Percentiles rank a stretch among this genome's conserved stretches.
These are phyloP conservation scores for Myrmecobius fasciatus DNA, from an alignment of 2,113 vertebrate species.

Conservation along the genomic window DNA sequence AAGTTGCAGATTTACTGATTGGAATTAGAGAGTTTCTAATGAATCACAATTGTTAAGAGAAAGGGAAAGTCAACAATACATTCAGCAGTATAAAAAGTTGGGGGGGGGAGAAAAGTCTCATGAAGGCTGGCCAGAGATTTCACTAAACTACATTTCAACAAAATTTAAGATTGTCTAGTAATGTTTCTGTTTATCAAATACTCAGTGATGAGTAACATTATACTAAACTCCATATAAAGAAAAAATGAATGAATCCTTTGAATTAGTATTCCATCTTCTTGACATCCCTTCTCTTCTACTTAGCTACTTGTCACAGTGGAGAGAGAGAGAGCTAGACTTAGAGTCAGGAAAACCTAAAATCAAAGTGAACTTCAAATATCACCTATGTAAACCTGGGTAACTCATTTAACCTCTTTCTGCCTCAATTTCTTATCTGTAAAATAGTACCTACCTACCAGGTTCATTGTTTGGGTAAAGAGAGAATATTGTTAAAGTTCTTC, in stretches of 20 bases:
- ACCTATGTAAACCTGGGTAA: background rate
- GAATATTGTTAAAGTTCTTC: background rate
- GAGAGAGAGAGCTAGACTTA: background rate
- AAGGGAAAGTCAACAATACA: background rate
- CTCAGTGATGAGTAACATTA: slow-evolving; percentile 59
- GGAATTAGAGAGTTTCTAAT: background rate
- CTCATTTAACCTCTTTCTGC: background rate
- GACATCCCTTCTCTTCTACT: background rate
- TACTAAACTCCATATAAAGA: slow-evolving; percentile 45
- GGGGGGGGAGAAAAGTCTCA: background rate
- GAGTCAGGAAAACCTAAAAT: background rate
- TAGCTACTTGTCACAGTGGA: background rate
- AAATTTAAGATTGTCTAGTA: background rate
- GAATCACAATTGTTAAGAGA: background rate
- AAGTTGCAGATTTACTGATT: background rate
- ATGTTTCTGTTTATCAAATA: slow-evolving; percentile 57
- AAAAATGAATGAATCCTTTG: slow-evolving; percentile 38
- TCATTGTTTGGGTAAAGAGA: background rate
- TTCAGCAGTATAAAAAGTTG: background rate
- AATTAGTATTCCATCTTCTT: slow-evolving; percentile 21
- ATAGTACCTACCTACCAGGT: background rate
- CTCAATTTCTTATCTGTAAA: background rate
- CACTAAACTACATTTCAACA: slow-evolving; percentile 41
- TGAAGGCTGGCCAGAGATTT: background rate
- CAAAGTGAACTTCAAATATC: background rate